Evolutionary conservation across 2,888 invertebrate genomes (phyloP).

Genomic region (Himalopsyche tibetana): DNA sequence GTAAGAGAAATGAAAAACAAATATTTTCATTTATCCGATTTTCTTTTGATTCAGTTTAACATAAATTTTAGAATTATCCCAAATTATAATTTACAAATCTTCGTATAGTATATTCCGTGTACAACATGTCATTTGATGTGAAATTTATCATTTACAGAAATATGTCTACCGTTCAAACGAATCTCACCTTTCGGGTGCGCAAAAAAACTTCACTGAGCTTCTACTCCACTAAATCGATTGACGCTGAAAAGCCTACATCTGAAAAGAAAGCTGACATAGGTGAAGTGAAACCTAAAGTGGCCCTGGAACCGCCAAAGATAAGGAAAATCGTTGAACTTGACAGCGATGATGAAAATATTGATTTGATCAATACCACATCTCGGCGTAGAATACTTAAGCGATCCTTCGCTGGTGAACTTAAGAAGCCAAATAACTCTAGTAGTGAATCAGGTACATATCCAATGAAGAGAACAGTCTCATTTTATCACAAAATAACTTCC

Average conservation of each 20-base stretch:
- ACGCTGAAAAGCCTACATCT: constrained; percentile 41
- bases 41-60: no score
- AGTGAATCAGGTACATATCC: no score
- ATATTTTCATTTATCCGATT: no score
- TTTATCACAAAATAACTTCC: background rate
- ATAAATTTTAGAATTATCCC: no score
- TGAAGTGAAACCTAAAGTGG: constrained; percentile 25
- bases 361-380: constrained; percentile 56
- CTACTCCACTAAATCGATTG: constrained; percentile 57
- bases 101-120: no score
- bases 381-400: constrained; percentile 45
- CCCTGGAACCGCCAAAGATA: constrained; percentile 53
- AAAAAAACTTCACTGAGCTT: constrained; percentile 71
- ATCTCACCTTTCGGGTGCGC: constrained; percentile 74
- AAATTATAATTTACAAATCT: no score
- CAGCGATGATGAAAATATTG: constrained; percentile 64
- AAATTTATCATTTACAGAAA: constrained; percentile 61
- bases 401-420: constrained; percentile 16
- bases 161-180: constrained; percentile 75
- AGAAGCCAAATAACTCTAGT: background rate
- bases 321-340: constrained; percentile 63
- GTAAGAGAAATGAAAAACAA: no score
- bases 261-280: constrained; percentile 12
- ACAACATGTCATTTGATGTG: no score
- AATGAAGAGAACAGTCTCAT: background rate